Base-by-base conservation (phyloP, 2,888 invertebrate species). In the Maniola hyperantus region DNA sequence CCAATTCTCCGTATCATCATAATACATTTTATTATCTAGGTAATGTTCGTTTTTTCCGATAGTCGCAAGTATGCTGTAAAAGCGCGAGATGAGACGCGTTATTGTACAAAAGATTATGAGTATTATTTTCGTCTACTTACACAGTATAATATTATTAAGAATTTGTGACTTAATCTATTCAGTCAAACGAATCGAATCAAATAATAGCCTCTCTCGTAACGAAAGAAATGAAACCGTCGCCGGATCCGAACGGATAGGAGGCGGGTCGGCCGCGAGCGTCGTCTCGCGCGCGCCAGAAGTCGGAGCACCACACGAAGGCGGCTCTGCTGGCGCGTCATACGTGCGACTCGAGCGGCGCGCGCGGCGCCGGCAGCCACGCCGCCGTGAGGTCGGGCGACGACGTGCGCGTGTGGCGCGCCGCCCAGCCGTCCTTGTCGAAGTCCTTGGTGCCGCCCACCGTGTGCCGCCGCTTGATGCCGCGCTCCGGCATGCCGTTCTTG, bases 391-490 rank as follows among this genome's bases (percentile, higher is more conserved):
- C 93, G 77, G 94, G 91, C 86, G 94, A 88, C 76, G 94, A 91
- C 75, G 93, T 93, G 88, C 94, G 86, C 89, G 94, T 89, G 91
- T 93, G 89, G 73, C 94, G 85, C 87, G 93, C 91, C 88, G 93
- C 84, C 94, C 94, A 88, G 81, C 92, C 93, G 93, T 93, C 94
- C 93, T 92, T 92, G 84, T 92, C 92, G 84, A 93, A 96, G 88
- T 98, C 98, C 87, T 97, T 97, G n/a, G 97, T 97, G 64, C 98
- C 98, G 71, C 98, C 98, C 8, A 98, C 97, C 0, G 98, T 98
- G 89, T 98, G 98, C 36, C 98, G 93, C 53, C 98, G 94, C 87
- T 97, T 97, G 79, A 97, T 97, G 71, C 96, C 96, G 73, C 96
- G 91, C 85, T 96, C 96, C n/a, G 95, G 95, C 95, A 95, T 95